Conservation (phyloP, 2,888 invertebrate genomes). For the Idaea dimidiata region DNA sequence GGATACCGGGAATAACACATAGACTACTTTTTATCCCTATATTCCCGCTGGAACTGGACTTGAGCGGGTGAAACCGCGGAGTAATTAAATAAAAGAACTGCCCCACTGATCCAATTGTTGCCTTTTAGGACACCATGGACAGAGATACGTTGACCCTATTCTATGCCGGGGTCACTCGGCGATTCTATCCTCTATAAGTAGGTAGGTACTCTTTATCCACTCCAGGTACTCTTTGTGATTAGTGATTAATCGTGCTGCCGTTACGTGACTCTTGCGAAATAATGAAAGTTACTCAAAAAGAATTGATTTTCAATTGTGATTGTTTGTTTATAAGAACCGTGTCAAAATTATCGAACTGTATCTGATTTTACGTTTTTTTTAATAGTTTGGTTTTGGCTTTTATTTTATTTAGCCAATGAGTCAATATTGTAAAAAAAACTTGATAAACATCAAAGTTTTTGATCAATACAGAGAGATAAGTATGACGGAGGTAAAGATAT, state of each 20-base stretch:
- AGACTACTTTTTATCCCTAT: too few species aligned
- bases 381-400: background rate
- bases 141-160: too few species aligned
- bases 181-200: background rate
- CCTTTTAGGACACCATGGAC: too few species aligned
- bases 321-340: slow-evolving; percentile 1
- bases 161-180: too few species aligned
- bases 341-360: background rate
- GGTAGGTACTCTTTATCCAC: background rate
- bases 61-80: too few species aligned
- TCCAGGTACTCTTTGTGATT: too few species aligned
- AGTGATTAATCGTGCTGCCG: background rate
- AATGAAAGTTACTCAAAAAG: background rate
- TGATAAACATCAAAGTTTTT: background rate
- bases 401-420: background rate
- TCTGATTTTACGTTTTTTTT: background rate
- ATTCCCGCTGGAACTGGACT: too few species aligned
- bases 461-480: too few species aligned
- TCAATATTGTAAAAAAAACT: background rate
- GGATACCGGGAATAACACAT: too few species aligned
- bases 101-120: too few species aligned
- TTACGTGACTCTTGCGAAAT: background rate
- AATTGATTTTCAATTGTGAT: background rate
- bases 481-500: too few species aligned
- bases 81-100: too few species aligned